These are phyloP conservation scores for Halictus quadricinctus DNA, from an alignment of 2,888 invertebrate species.

Conservation along the genomic window DNA sequence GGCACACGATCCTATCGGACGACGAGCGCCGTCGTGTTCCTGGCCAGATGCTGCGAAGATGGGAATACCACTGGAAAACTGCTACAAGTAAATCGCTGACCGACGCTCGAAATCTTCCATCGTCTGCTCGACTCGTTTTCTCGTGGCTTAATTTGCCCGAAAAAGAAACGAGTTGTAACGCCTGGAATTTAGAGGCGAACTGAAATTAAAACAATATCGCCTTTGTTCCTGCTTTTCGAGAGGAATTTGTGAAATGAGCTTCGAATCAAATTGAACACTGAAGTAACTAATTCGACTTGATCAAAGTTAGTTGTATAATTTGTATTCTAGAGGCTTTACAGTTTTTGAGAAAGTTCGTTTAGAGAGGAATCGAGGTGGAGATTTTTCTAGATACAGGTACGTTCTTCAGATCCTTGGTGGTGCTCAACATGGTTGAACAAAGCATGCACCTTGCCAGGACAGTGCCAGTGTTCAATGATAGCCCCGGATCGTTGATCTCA, in stretches of 20 bases:
- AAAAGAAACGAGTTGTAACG: not conserved
- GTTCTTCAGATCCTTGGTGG: not conserved
- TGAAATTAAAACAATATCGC: not conserved
- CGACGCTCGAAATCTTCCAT: not conserved
- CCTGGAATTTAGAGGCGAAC: not conserved
- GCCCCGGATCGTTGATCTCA: conserved; percentile 45
- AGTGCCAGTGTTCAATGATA: conserved; percentile 28
- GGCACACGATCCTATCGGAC: conserved; percentile 6
- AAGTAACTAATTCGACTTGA: not conserved
- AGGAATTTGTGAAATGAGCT: not conserved
- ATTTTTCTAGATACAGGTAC: not conserved
- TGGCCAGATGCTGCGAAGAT: conserved; percentile 1
- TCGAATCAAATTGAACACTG: not conserved
- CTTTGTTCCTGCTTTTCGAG: not conserved
- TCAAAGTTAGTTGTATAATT: not conserved
- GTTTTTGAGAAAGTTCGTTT: not conserved
- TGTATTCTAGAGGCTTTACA: not conserved
- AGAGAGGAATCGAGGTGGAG: no score
- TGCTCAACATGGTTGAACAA: not conserved
- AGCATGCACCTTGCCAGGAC: conserved; percentile 35
- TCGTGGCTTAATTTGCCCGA: not conserved
- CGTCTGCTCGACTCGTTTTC: not conserved
- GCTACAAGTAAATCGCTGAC: not conserved
- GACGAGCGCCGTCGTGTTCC: conserved; percentile 9
- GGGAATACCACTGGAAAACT: not conserved